phyloP scores from a whole-genome alignment of 2,888 invertebrate genomes.

The Auanema freiburgensis region DNA sequence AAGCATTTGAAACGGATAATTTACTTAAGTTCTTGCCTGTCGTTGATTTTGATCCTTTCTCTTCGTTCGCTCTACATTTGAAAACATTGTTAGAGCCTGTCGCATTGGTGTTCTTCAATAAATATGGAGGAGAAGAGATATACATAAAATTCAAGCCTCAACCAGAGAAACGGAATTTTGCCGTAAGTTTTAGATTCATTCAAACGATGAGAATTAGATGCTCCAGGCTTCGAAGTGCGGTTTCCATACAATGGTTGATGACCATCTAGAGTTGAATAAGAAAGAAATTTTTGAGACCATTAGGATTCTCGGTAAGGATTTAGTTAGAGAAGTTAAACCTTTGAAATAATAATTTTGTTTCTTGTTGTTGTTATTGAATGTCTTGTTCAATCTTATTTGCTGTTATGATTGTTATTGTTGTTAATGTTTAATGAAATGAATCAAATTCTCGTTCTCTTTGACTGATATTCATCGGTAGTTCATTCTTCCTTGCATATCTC shows the following conservation, averaged over 20 bases:
- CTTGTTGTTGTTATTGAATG: not conserved
- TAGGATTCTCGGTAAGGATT: constrained; percentile 32
- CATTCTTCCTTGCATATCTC: not conserved
- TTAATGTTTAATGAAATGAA: not conserved
- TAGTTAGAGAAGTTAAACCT: constrained; percentile 25
- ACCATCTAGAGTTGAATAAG: constrained; percentile 24
- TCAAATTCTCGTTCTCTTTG: not conserved
- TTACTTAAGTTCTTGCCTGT: constrained; percentile 71
- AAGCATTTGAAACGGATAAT: too few species aligned
- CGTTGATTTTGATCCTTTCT: constrained; percentile 76
- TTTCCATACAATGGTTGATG: constrained; percentile 17
- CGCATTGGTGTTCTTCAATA: constrained; percentile 75
- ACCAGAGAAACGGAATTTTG: constrained; percentile 17
- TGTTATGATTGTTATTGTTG: constrained; percentile 1
- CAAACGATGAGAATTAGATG: not conserved
- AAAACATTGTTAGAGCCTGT: too few species aligned
- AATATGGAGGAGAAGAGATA: constrained; percentile 75
- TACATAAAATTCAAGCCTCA: constrained; percentile 37
- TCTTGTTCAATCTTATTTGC: not conserved
- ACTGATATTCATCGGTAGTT: not conserved
- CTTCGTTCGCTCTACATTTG: constrained; percentile 73
- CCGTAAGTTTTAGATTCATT: constrained; percentile 25
- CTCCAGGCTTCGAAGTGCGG: not conserved
- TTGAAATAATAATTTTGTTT: constrained; percentile 6
- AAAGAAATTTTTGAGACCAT: constrained; percentile 41